Evolutionary conservation across 2,797 vertebrate genomes (phyloP), one percentile per base, ranked within the genome.

Genomic region (Meda fulgida): DNA sequence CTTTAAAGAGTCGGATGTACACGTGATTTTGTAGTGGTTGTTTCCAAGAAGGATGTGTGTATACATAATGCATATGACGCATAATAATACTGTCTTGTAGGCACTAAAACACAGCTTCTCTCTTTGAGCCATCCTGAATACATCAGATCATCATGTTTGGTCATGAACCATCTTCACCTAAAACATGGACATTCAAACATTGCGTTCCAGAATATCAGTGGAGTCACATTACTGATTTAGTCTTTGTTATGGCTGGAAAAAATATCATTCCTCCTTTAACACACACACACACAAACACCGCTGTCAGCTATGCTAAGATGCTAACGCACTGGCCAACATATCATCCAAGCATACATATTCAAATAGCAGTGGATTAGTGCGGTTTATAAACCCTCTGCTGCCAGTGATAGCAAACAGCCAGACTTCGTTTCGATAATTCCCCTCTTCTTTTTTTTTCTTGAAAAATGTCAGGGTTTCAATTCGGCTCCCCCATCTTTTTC

Each of bases 381-480:
- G 88, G 89, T 89, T 46, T 46, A 46, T 90, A 85, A 88, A 90
- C 93, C 92, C 92, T 92, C 90, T 87, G 73, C 92, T 88, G 91
- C 91, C 90, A 89, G 89, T 92, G 91, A 94, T 93, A 91, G 89
- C 87, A 91, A 90, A 88, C 86, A 93, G 90, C 91, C 90, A 87
- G 87, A 91, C 92, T 94, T 93, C 93, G 92, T 93, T 92, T 85
- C 85, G 91, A 92, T 92, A 89, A 89, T 88, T 90, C 36, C 29
- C 31, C 43, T 51, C 71, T 23, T n/a, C 55, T 58, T 53, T 23
- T 83, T 92, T 93, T 92, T 93, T 92, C 89, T 82, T 79, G n/a
- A 84, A 60, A 78, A 84, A 76, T 86, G 80, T 80, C 73, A 83
- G 80, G 55, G 92, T 93, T 92, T 86, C 84, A 90, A 92, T 94